Evolutionary conservation across 1,140 invertebrate genomes (phyloP).

Genomic region (Euschistus heros): DNA sequence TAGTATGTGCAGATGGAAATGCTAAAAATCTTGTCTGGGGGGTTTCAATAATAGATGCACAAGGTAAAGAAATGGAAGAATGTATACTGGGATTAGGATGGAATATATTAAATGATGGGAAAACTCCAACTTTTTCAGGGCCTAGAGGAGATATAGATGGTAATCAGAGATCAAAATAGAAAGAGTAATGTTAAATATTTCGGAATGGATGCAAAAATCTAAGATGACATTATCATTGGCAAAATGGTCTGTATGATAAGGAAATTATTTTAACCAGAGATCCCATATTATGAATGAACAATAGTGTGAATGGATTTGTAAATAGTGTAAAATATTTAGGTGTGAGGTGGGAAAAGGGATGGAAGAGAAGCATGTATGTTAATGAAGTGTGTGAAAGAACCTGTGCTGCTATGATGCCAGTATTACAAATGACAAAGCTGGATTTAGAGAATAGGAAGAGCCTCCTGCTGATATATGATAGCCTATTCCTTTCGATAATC

Average conservation of each 20-base stretch:
- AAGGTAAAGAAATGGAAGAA: not conserved
- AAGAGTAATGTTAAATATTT: too few relatives aligned
- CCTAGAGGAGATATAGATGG: not conserved
- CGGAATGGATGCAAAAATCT: not conserved
- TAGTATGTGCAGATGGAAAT: not conserved
- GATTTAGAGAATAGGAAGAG: not conserved
- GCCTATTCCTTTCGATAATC: not conserved
- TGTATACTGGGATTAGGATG: not conserved
- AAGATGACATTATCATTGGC: not conserved
- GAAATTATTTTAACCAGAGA: not conserved
- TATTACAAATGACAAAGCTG: not conserved
- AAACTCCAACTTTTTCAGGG: not conserved
- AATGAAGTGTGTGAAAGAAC: not conserved
- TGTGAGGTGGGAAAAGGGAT: not conserved
- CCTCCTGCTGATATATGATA: not conserved
- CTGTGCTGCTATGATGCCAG: not conserved
- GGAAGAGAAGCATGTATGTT: not conserved
- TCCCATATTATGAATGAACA: not conserved
- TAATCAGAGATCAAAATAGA: too few relatives aligned
- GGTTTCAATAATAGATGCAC: not conserved
- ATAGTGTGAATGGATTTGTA: not conserved
- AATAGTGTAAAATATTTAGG: not conserved
- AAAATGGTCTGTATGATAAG: too few relatives aligned
- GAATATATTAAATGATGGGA: not conserved
- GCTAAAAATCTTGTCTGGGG: not conserved